Conservation (phyloP, 1,140 invertebrate species). For the Drosophila micromelanica region DNA sequence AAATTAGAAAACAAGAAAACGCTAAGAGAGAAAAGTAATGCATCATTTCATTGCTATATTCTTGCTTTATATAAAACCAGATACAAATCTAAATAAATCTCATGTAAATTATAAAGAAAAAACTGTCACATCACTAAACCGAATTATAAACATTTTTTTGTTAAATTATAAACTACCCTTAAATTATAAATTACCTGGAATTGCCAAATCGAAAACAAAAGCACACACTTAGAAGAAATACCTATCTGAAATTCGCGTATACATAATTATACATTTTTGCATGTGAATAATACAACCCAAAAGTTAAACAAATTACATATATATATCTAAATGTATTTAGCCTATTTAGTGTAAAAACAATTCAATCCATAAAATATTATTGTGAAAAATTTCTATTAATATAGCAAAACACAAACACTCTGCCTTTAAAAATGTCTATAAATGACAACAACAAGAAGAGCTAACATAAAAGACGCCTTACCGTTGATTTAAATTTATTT, state of each 20-base stretch:
- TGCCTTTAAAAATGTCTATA: constrained; percentile 63
- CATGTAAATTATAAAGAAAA: no score
- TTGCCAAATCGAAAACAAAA: background rate
- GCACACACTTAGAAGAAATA: background rate
- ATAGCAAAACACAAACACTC: constrained; percentile 29
- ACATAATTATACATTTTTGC: background rate
- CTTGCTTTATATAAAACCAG: no score
- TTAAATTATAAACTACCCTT: no score
- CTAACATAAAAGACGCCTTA: constrained; percentile 64
- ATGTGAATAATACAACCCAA: background rate
- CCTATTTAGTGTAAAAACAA: constrained; percentile 4
- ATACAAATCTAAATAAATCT: no score
- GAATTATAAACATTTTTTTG: no score
- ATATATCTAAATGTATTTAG: constrained; percentile 12
- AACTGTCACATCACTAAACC: no score
- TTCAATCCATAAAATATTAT: background rate
- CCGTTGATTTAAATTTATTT: constrained; percentile 12
- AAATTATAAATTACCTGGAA: no score
- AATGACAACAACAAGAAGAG: constrained; percentile 83
- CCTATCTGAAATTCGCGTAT: background rate
- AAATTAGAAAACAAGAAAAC: no score
- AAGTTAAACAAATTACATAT: background rate
- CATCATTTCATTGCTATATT: no score
- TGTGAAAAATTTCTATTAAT: constrained; percentile 21
- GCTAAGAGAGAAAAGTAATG: no score